Conservation (phyloP, 2,797 vertebrate species). For the Poliocrania exsul region DNA sequence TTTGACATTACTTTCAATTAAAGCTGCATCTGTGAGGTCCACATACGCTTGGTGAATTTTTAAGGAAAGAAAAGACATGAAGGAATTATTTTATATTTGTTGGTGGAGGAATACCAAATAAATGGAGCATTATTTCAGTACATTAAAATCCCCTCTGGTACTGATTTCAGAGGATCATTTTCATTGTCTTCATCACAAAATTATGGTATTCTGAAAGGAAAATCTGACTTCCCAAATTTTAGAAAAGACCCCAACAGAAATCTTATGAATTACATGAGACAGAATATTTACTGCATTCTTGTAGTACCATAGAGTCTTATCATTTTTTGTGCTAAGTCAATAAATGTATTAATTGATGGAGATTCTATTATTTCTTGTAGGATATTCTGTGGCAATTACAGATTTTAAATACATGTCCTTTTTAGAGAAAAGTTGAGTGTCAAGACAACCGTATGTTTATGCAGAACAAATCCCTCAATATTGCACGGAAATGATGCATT, state of each 20-base stretch:
- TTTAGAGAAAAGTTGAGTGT: background rate
- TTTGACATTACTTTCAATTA: conserved; percentile 73
- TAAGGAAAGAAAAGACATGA: conserved; percentile 47
- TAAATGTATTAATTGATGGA: background rate
- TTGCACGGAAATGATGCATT: conserved; percentile 7
- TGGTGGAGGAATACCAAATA: conserved; percentile 62
- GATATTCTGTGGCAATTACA: background rate
- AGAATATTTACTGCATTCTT: background rate
- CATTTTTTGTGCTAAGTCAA: background rate
- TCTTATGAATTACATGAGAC: background rate
- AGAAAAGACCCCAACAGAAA: background rate
- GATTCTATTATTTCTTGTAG: background rate
- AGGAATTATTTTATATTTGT: conserved; percentile 49
- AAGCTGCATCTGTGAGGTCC: conserved; percentile 69
- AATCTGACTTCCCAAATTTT: conserved; percentile 14
- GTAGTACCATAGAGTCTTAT: background rate
- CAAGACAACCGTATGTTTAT: background rate
- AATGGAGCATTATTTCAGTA: conserved; percentile 28
- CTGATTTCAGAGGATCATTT: conserved; percentile 16
- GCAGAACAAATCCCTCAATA: background rate
- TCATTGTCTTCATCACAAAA: conserved; percentile 1
- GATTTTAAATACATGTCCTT: conserved; percentile 6
- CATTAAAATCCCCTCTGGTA: conserved; percentile 28
- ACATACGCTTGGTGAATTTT: conserved; percentile 59
- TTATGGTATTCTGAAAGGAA: background rate